Conservation (phyloP, 2,888 invertebrate species). For the Amblyjoppa fuscipennis region DNA sequence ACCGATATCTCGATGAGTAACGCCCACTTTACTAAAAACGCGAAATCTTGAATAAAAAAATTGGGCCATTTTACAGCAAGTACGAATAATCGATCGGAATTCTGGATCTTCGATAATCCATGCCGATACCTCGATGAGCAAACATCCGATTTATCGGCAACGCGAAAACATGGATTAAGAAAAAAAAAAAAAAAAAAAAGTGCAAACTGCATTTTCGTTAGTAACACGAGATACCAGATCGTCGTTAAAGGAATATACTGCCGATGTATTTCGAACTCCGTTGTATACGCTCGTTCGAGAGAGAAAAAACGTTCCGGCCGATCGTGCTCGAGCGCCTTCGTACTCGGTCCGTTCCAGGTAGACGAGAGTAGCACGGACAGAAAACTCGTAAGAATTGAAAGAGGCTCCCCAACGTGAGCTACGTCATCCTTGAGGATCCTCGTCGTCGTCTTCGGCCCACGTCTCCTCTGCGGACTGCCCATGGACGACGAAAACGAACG, state of each 20-base stretch:
- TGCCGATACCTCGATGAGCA: too few relatives aligned
- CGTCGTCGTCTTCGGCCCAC: slow-evolving; percentile 59
- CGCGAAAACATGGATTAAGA: too few relatives aligned
- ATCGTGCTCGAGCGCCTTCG: slow-evolving; percentile 46
- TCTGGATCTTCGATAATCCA: too few relatives aligned
- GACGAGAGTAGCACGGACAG: slow-evolving; percentile 27
- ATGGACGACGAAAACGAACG: slow-evolving; percentile 17
- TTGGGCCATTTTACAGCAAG: too few relatives aligned
- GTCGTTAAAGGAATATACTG: slow-evolving; percentile 59
- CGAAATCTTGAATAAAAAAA: too few relatives aligned
- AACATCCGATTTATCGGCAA: too few relatives aligned
- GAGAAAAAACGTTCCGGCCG: slow-evolving; percentile 44
- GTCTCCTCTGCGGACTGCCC: slow-evolving; percentile 9
- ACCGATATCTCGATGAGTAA: too few relatives aligned
- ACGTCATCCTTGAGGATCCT: slow-evolving; percentile 63
- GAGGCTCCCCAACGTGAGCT: slow-evolving; percentile 38
- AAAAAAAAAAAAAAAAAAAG: not conserved
- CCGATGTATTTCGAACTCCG: slow-evolving; percentile 52
- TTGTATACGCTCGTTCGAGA: slow-evolving; percentile 19
- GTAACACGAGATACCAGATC: slow-evolving; percentile 53
- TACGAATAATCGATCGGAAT: too few relatives aligned
- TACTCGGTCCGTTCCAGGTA: slow-evolving; percentile 56
- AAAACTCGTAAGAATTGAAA: slow-evolving; percentile 40
- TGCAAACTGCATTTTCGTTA: slow-evolving; percentile 41
- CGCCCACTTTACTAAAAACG: too few relatives aligned